These are phyloP conservation scores for Perdita meconis DNA, from an alignment of 2,888 invertebrate genomes.

Conservation along the genomic window DNA sequence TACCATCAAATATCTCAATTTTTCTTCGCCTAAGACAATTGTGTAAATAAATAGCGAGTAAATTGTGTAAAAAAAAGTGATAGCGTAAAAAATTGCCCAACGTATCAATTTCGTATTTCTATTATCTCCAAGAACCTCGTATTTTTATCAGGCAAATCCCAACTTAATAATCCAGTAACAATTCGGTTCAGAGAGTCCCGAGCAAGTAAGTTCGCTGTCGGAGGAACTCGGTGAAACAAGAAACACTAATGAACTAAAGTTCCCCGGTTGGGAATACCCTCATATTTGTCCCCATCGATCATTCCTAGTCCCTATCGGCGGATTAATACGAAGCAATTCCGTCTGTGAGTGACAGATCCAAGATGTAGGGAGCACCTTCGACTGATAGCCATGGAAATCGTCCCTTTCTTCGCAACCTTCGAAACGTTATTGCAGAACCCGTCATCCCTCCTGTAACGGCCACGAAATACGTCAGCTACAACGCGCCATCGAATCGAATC, in stretches of 20 bases:
- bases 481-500: slow-evolving; percentile 32
- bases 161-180: background rate
- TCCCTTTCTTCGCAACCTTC: slow-evolving; percentile 54
- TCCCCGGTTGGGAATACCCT: slow-evolving; percentile 25
- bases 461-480: slow-evolving; percentile 64
- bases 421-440: slow-evolving; percentile 62
- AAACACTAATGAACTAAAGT: slow-evolving; percentile 3
- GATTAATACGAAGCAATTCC: slow-evolving; percentile 64
- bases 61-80: no score
- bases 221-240: background rate
- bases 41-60: no score
- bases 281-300: slow-evolving; percentile 67
- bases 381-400: slow-evolving; percentile 59
- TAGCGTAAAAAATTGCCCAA: no score
- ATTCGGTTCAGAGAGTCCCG: background rate
- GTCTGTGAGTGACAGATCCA: slow-evolving; percentile 64
- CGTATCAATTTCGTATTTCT: no score
- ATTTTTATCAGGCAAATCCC: no score
- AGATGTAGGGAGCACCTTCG: slow-evolving; percentile 52
- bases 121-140: no score
- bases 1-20: no score
- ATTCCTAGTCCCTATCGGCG: slow-evolving; percentile 31
- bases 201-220: background rate
- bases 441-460: slow-evolving; percentile 54
- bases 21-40: no score